Evolutionary conservation across 1,140 invertebrate species (phyloP).

Genomic region (Nilaparvata lugens): DNA sequence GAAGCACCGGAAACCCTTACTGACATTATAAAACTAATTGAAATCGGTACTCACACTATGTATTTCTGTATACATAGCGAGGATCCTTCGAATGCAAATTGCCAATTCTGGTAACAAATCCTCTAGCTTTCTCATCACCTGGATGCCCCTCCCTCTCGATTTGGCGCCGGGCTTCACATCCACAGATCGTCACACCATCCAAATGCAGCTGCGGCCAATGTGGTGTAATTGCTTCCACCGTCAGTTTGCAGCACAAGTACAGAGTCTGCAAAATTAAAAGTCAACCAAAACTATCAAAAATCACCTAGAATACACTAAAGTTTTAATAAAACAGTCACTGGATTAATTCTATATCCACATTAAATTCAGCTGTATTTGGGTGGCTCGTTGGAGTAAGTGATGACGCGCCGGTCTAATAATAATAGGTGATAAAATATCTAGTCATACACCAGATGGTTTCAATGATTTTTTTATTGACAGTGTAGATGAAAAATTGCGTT

Average conservation of each 20-base stretch:
- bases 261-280: constrained; percentile 34
- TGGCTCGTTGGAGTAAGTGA: too few species aligned
- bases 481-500: too few species aligned
- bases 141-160: constrained; percentile 83
- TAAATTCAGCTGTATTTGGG: too few species aligned
- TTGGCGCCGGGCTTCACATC: constrained; percentile 92
- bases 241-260: constrained; percentile 36
- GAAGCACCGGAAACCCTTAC: too few species aligned
- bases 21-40: too few species aligned
- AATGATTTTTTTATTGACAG: too few species aligned
- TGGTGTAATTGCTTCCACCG: constrained; percentile 46
- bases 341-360: too few species aligned
- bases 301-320: too few species aligned
- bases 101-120: constrained; percentile 65
- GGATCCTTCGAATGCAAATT: constrained; percentile 50
- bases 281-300: not conserved
- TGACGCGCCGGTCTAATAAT: too few species aligned
- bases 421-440: too few species aligned
- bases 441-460: too few species aligned
- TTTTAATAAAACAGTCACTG: too few species aligned
- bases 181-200: constrained; percentile 78
- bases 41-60: constrained; percentile 56
- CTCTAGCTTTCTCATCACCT: constrained; percentile 75
- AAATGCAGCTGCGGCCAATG: constrained; percentile 74
- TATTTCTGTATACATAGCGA: constrained; percentile 89